Evolutionary conservation across 2,888 invertebrate genomes (phyloP).

Genomic region (Eurytoma adleriae): DNA sequence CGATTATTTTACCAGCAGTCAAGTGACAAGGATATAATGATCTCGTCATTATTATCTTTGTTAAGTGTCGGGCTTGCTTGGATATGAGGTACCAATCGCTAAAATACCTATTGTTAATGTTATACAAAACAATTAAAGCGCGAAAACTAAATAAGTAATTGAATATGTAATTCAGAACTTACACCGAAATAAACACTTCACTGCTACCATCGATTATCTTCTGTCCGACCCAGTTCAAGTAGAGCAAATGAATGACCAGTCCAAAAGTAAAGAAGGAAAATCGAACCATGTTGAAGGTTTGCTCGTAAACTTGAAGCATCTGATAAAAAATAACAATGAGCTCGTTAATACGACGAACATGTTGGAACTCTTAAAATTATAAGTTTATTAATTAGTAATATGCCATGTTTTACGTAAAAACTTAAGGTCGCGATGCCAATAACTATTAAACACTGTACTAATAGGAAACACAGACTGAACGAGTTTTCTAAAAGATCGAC

Average conservation of each 20-base stretch:
- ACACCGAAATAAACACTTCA: constrained; percentile 18
- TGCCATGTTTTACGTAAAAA: constrained; percentile 2
- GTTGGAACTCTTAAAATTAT: background rate
- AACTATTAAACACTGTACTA: background rate
- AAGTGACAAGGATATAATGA: constrained; percentile 8
- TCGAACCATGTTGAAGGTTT: background rate
- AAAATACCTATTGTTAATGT: background rate
- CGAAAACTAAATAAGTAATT: background rate
- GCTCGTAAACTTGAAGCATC: background rate
- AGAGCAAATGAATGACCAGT: constrained; percentile 1
- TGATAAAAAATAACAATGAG: background rate
- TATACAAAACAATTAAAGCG: background rate
- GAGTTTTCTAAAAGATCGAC: constrained; percentile 15
- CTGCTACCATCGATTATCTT: constrained; percentile 22
- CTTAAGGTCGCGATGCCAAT: background rate
- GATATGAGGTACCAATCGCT: constrained; percentile 18
- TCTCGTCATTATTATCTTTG: background rate
- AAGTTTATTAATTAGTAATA: background rate
- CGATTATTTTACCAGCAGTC: constrained; percentile 21
- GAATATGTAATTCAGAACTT: background rate
- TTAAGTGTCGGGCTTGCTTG: background rate
- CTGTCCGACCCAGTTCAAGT: constrained; percentile 16
- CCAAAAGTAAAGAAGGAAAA: background rate
- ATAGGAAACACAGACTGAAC: background rate
- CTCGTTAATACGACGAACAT: background rate